A percentile compares a stretch with the other conserved stretches of the same genome.
phyloP scores from a whole-genome alignment of 2,888 invertebrate genomes.

The Morpho helenor region DNA sequence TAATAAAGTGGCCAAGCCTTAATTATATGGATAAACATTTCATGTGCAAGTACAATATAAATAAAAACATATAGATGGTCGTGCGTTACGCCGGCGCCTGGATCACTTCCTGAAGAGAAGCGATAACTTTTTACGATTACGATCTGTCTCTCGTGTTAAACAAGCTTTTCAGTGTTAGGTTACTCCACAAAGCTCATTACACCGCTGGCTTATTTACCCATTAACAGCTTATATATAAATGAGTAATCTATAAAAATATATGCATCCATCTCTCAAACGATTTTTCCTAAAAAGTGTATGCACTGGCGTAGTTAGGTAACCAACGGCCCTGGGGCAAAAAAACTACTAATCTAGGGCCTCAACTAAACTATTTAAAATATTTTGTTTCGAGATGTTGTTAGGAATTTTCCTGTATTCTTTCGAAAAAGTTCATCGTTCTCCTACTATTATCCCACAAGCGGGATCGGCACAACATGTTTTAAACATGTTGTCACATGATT shows the following conservation, averaged over 20 bases:
- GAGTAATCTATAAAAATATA: neutral
- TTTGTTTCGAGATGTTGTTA: too few relatives aligned
- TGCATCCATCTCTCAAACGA: neutral
- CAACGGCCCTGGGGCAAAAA: too few relatives aligned
- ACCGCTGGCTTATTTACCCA: neutral
- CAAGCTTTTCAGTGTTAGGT: slow-evolving; percentile 28
- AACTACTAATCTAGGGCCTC: too few relatives aligned
- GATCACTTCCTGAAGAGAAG: slow-evolving; percentile 33
- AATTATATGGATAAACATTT: neutral
- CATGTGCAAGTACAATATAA: slow-evolving; percentile 9
- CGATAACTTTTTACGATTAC: slow-evolving; percentile 37
- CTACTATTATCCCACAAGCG: too few relatives aligned
- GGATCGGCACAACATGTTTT: too few relatives aligned
- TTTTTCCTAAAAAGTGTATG: neutral
- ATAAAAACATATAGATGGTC: slow-evolving; percentile 11
- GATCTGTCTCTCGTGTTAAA: slow-evolving; percentile 31
- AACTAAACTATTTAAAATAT: too few relatives aligned
- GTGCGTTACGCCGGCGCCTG: slow-evolving; percentile 29
- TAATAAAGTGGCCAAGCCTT: too few relatives aligned
- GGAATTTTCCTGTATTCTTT: too few relatives aligned
- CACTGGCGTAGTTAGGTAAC: neutral
- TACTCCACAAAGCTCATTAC: slow-evolving; percentile 1
- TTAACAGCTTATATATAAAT: neutral
- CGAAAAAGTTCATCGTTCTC: too few relatives aligned
- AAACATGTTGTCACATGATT: too few relatives aligned